Evolutionary conservation across 2,888 invertebrate genomes (phyloP).

Genomic region (Patella depressa): DNA sequence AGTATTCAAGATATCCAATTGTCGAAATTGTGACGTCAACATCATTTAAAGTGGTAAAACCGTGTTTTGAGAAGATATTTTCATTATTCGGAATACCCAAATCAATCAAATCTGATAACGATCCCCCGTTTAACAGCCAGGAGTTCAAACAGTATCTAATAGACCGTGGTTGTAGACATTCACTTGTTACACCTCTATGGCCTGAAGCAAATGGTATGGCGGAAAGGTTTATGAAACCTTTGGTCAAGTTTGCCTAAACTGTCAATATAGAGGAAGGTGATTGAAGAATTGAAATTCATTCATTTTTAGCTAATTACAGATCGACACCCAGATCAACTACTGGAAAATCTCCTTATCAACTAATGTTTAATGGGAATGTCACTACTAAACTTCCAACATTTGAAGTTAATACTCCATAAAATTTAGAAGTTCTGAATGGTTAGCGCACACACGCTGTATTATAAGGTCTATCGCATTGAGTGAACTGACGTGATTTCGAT

Average conservation of each 20-base stretch:
- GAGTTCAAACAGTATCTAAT: neutral
- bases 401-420: neutral
- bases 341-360: neutral
- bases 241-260: slow-evolving; percentile 1
- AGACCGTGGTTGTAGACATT: slow-evolving; percentile 38
- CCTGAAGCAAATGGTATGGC: slow-evolving; percentile 43
- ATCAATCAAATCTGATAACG: slow-evolving; percentile 35
- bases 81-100: slow-evolving; percentile 28
- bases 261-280: neutral
- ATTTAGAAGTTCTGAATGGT: neutral
- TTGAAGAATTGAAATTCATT: neutral
- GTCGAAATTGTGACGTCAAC: slow-evolving; percentile 32
- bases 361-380: neutral
- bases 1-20: slow-evolving; percentile 28
- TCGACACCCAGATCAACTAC: neutral
- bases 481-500: too few relatives aligned
- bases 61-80: slow-evolving; percentile 24
- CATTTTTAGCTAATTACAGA: neutral
- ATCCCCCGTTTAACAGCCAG: slow-evolving; percentile 37
- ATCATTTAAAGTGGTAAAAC: slow-evolving; percentile 29
- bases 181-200: slow-evolving; percentile 36
- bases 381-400: neutral
- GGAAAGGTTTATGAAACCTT: slow-evolving; percentile 43
- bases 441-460: too few relatives aligned
- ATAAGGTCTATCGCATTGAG: too few relatives aligned